Evolutionary conservation across 1,140 invertebrate genomes (phyloP).

Genomic region (Neodiprion virginianus): DNA sequence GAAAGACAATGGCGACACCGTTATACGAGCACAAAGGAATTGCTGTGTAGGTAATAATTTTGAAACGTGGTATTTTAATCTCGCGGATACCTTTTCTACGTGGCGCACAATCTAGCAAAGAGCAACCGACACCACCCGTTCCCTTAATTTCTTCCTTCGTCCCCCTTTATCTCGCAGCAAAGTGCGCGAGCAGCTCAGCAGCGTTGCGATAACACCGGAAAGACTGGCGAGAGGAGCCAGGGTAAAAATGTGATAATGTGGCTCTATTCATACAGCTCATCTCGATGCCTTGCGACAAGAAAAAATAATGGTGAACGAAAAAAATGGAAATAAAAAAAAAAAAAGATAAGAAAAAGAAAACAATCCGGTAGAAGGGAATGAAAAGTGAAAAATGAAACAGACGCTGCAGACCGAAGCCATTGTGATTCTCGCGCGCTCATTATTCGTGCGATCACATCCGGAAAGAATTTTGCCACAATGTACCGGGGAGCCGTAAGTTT

Average conservation of each 20-base stretch:
- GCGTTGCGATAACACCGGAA: neutral
- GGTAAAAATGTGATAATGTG: neutral
- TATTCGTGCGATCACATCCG: neutral
- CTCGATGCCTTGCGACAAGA: too few relatives aligned
- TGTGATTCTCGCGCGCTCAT: neutral
- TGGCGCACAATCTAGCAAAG: neutral
- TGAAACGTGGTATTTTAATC: slow-evolving; percentile 7
- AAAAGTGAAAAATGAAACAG: neutral
- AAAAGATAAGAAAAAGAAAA: too few relatives aligned
- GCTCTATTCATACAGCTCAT: neutral
- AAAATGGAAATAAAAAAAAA: neutral
- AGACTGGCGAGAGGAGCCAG: neutral
- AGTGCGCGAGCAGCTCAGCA: neutral
- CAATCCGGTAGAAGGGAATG: neutral
- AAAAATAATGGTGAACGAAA: neutral
- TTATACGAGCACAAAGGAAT: too few relatives aligned
- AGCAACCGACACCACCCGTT: neutral
- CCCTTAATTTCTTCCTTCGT: too few relatives aligned
- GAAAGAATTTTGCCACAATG: too few relatives aligned
- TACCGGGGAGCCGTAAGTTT: too few relatives aligned
- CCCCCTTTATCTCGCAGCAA: neutral
- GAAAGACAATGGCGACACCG: neutral
- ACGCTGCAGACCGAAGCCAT: neutral
- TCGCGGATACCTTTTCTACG: neutral
- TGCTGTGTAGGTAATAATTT: neutral